Conservation (phyloP, 2,797 vertebrate species). For the Cottoperca gobio region DNA sequence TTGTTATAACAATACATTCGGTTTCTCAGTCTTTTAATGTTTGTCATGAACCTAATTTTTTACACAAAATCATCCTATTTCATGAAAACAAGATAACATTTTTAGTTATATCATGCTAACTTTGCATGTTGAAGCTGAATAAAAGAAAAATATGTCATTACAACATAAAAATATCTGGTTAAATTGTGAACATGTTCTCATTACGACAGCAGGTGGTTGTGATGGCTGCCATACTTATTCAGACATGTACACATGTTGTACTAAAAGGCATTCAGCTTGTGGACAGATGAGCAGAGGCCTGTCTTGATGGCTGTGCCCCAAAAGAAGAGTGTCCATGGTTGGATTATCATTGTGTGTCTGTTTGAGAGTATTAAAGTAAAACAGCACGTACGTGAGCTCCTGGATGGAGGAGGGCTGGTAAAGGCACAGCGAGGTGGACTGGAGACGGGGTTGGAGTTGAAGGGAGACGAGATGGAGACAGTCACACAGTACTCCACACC, state of each 20-base stretch:
- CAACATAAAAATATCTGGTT: no score
- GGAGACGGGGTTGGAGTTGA: slow-evolving; percentile 11
- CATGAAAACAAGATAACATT: no score
- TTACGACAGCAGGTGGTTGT: no score
- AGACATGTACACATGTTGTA: not conserved
- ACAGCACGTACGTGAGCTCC: slow-evolving; percentile 31
- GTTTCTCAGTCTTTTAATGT: not conserved
- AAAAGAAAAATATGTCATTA: no score
- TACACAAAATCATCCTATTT: no score
- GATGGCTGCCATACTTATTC: not conserved
- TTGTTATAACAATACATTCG: no score
- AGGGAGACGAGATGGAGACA: slow-evolving; percentile 1
- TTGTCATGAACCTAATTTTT: not conserved
- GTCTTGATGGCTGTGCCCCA: no score
- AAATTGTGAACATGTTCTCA: no score
- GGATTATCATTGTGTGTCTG: no score
- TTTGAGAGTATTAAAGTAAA: not conserved
- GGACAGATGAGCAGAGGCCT: not conserved
- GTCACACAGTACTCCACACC: slow-evolving; percentile 78
- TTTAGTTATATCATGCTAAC: not conserved
- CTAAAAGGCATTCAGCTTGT: not conserved
- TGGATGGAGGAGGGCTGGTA: slow-evolving; percentile 63
- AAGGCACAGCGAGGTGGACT: slow-evolving; percentile 65
- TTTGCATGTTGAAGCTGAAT: no score
- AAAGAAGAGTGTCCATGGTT: not conserved